A percentile compares a stretch with the other conserved stretches of the same genome.
These are phyloP conservation scores for Antrozous pallidus DNA, from an alignment of 2,797 vertebrate species.

Conservation along the genomic window DNA sequence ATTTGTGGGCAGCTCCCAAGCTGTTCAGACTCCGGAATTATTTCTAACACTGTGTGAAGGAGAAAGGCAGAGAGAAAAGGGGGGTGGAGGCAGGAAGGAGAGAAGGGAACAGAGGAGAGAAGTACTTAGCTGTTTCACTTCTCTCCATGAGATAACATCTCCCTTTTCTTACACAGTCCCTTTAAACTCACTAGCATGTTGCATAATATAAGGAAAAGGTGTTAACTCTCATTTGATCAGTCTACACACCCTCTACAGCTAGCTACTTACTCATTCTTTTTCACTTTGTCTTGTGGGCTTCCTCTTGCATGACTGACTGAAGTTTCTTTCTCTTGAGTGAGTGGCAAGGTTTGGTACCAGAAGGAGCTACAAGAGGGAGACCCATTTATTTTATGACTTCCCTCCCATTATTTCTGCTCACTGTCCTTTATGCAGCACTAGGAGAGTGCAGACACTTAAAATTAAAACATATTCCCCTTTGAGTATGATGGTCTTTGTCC, in stretches of 20 bases:
- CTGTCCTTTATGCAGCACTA: background rate
- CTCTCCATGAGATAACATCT: background rate
- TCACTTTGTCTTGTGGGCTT: constrained; percentile 43
- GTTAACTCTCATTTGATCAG: background rate
- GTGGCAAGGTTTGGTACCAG: constrained; percentile 35
- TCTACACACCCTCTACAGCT: constrained; percentile 6
- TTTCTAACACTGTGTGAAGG: constrained; percentile 37
- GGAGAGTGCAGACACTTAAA: constrained; percentile 45
- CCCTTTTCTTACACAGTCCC: background rate
- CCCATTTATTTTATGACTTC: constrained; percentile 55
- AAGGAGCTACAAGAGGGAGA: constrained; percentile 27
- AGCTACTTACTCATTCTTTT: background rate
- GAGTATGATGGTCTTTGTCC: constrained; percentile 62
- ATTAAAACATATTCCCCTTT: constrained; percentile 62
- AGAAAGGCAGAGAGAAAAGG: background rate
- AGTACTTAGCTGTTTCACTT: background rate
- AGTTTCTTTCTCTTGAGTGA: constrained; percentile 20
- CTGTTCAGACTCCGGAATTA: constrained; percentile 46
- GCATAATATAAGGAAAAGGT: background rate
- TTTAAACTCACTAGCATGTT: background rate
- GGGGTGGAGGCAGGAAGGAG: background rate
- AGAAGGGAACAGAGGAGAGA: background rate
- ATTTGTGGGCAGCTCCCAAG: constrained; percentile 51
- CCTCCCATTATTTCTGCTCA: constrained; percentile 37
- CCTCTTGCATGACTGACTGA: constrained; percentile 12